Evolutionary conservation across 1,140 invertebrate genomes (phyloP).

Genomic region (Elysia chlorotica): DNA sequence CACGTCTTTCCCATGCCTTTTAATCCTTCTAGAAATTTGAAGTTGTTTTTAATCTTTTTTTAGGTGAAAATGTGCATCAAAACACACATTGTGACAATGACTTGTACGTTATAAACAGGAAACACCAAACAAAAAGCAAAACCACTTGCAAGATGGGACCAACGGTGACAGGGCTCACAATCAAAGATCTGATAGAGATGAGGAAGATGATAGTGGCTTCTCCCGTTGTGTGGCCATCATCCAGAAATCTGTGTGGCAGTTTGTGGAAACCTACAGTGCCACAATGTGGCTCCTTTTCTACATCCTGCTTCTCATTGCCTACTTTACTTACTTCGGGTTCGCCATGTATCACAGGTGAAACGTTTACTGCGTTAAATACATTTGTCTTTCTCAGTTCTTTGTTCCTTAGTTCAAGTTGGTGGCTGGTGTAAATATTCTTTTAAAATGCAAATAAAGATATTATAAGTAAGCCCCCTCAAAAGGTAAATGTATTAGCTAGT

Average conservation of each 20-base stretch:
- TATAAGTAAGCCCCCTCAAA: too few species aligned
- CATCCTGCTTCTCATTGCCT: constrained; percentile 22
- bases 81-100: neutral
- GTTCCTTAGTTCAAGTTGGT: neutral
- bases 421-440: neutral
- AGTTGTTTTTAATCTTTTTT: neutral
- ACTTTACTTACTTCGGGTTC: constrained; percentile 34
- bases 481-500: neutral
- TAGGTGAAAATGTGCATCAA: neutral
- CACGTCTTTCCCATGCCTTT: too few species aligned
- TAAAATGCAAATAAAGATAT: too few species aligned
- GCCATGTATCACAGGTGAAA: constrained; percentile 33
- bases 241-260: constrained; percentile 11
- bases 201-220: neutral
- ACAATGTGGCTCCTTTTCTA: constrained; percentile 13
- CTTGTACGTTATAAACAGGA: neutral
- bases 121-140: too few species aligned
- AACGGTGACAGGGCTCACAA: too few species aligned
- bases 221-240: neutral
- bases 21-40: neutral
- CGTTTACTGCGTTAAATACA: neutral
- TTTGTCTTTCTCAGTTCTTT: neutral
- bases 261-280: constrained; percentile 7
- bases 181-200: neutral
- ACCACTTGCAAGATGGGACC: neutral